These are phyloP conservation scores for Anneissia japonica DNA, from an alignment of 35 echinoderm and acorn worm species.

Conservation along the genomic window DNA sequence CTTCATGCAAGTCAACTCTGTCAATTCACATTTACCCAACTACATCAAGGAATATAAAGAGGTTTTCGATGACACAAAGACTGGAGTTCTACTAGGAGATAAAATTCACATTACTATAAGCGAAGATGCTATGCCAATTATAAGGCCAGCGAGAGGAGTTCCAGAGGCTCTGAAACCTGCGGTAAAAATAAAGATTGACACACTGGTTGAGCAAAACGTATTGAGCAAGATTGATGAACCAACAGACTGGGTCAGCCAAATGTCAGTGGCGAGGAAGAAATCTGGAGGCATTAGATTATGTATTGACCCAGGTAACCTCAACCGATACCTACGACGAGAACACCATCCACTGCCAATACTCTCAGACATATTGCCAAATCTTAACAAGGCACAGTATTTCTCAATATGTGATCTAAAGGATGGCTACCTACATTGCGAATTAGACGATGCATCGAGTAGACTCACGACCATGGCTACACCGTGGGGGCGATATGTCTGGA, in stretches of 20 bases:
- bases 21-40: no score
- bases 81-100: slow-evolving; percentile 3
- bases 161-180: slow-evolving; percentile 8
- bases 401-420: slow-evolving; percentile 12
- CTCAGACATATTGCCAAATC: no score
- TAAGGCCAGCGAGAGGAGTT: neutral
- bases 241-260: slow-evolving; percentile 38
- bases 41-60: slow-evolving; percentile 1
- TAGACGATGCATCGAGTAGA: no score
- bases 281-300: no score
- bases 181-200: slow-evolving; percentile 12
- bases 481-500: no score
- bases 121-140: neutral
- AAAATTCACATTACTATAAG: neutral
- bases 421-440: neutral
- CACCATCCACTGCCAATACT: no score
- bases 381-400: no score
- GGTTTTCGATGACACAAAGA: slow-evolving; percentile 2
- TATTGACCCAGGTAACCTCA: no score
- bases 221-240: neutral
- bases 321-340: no score
- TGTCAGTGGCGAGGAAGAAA: no score
- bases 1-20: neutral
- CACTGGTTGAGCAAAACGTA: neutral
- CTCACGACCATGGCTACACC: neutral